Evolutionary conservation across 2,888 invertebrate genomes (phyloP).

Genomic region (Stratiomys singularior): DNA sequence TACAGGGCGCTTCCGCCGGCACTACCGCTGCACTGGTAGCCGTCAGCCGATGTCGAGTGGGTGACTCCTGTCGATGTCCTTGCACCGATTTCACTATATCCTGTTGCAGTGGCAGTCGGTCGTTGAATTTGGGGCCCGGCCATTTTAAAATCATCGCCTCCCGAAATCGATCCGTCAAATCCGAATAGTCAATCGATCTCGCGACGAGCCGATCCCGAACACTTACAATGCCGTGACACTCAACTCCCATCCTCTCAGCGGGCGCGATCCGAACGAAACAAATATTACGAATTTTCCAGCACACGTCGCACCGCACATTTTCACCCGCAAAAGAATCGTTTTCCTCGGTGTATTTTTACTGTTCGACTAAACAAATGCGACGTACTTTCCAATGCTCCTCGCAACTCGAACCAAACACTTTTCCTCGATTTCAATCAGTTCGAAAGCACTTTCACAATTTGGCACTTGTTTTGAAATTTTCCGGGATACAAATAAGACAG

Average conservation of each 20-base stretch:
- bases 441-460: conserved; percentile 13
- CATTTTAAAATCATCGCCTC: conserved; percentile 56
- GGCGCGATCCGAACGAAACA: background rate
- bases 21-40: conserved; percentile 28
- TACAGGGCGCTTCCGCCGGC: conserved; percentile 47
- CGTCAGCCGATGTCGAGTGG: background rate
- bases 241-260: conserved; percentile 4
- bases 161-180: conserved; percentile 23
- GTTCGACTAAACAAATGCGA: background rate
- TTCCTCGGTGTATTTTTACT: background rate
- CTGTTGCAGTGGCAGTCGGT: conserved; percentile 55
- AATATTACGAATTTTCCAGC: conserved; percentile 8
- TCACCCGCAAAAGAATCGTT: conserved; percentile 7
- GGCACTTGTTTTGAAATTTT: conserved; percentile 18
- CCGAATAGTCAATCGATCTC: conserved; percentile 17
- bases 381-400: background rate
- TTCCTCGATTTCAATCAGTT: too few species aligned
- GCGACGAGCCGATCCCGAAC: conserved; percentile 23
- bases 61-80: conserved; percentile 5
- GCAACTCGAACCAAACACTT: background rate
- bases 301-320: conserved; percentile 26
- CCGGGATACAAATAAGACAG: background rate
- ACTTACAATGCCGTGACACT: conserved; percentile 16
- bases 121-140: conserved; percentile 64
- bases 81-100: conserved; percentile 37